Evolutionary conservation across 1,140 invertebrate genomes (phyloP).

Genomic region (Macrobrachium nipponense): DNA sequence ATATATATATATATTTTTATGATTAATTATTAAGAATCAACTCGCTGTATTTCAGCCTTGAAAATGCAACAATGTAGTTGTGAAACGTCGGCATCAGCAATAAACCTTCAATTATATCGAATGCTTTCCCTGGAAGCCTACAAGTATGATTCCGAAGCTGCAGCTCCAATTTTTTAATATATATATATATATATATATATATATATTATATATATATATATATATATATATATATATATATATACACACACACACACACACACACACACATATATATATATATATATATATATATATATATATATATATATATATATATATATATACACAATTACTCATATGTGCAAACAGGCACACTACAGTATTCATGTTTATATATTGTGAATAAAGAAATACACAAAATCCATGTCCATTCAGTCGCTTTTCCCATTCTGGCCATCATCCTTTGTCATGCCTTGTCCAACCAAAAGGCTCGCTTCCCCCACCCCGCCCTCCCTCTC

Average conservation of each 20-base stretch:
- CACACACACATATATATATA: background rate
- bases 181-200: no score
- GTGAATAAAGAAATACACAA: background rate
- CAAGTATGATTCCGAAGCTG: no score
- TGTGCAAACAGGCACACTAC: background rate
- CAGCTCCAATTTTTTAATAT: no score
- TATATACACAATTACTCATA: constrained; percentile 25
- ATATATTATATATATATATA: no score
- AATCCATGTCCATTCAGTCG: background rate
- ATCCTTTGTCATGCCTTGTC: background rate
- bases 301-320: constrained; percentile 26
- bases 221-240: background rate
- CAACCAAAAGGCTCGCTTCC: background rate
- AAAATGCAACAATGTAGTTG: no score
- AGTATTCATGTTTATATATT: background rate
- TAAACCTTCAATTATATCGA: no score
- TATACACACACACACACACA: background rate
- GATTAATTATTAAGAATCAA: no score
- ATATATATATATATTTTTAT: no score
- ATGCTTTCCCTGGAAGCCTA: no score
- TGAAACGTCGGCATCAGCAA: no score
- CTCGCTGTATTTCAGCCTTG: no score
- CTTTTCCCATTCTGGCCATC: background rate
- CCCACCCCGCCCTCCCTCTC: background rate
- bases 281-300: constrained; percentile 19